Percentiles rank a stretch among this genome's conserved stretches.
Evolutionary conservation across 2,113 vertebrate species (phyloP).

Genomic region (Glareola pratincola): DNA sequence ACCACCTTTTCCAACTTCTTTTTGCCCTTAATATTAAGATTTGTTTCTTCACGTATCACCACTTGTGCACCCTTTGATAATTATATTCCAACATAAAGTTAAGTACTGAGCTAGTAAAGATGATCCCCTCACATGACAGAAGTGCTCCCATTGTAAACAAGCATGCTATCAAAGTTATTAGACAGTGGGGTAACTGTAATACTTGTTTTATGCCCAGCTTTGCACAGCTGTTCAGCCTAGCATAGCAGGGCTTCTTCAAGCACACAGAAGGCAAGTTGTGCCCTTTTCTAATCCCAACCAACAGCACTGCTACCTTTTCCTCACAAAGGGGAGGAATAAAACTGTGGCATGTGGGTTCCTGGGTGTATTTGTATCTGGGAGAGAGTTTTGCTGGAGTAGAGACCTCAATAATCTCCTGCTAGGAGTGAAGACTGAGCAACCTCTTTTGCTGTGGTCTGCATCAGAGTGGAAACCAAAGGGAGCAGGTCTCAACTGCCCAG

Average conservation of each 20-base stretch:
- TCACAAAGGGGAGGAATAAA: background rate
- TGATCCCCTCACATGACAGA: background rate
- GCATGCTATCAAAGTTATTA: background rate
- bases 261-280: background rate
- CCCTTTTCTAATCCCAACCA: background rate
- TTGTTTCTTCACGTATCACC: background rate
- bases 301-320: background rate
- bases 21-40: background rate
- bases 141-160: background rate
- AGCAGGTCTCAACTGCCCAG: background rate
- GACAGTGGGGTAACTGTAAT: background rate
- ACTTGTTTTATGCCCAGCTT: background rate
- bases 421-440: background rate
- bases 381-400: background rate
- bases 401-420: background rate
- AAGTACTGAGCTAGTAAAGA: background rate
- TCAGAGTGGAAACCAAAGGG: background rate
- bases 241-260: background rate
- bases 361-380: rapidly evolving
- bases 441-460: background rate
- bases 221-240: background rate
- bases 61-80: background rate
- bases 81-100: background rate
- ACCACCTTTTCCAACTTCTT: background rate
- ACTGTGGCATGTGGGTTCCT: background rate